Percentiles rank a stretch among this genome's conserved stretches.
Conservation (phyloP, 2,888 invertebrate species). For the Cantharis nigra region DNA sequence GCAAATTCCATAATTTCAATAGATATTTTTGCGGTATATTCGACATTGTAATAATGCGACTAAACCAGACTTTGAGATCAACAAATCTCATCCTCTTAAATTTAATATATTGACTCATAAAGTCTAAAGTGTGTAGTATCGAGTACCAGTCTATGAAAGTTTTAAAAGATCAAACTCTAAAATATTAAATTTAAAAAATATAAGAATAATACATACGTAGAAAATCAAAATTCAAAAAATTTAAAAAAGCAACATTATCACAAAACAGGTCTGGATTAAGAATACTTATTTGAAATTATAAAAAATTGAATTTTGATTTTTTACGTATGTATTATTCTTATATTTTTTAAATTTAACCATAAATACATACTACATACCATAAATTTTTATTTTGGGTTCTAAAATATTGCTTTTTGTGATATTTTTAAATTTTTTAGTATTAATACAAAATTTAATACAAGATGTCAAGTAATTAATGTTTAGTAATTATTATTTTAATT, state of each 20-base stretch:
- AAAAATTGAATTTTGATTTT: too few species aligned
- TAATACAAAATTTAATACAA: not conserved
- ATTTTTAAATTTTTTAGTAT: not conserved
- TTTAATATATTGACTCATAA: not conserved
- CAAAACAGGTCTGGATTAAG: too few species aligned
- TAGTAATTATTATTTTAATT: too few species aligned
- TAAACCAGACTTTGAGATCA: not conserved
- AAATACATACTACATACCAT: too few species aligned
- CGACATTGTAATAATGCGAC: not conserved
- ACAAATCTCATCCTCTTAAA: not conserved
- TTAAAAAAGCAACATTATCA: too few species aligned
- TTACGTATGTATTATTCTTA: too few species aligned
- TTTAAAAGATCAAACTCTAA: not conserved
- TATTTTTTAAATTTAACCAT: too few species aligned
- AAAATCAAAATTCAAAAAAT: too few species aligned
- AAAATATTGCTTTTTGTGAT: not conserved
- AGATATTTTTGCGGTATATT: not conserved
- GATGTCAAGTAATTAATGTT: not conserved
- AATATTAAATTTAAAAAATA: too few species aligned
- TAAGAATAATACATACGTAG: too few species aligned
- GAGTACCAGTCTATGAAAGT: not conserved
- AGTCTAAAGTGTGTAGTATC: not conserved
- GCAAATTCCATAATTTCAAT: not conserved
- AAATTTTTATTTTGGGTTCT: too few species aligned
- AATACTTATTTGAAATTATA: too few species aligned